Evolutionary conservation across 2,797 vertebrate genomes (phyloP).

Genomic region (Poeciliopsis presidionis): DNA sequence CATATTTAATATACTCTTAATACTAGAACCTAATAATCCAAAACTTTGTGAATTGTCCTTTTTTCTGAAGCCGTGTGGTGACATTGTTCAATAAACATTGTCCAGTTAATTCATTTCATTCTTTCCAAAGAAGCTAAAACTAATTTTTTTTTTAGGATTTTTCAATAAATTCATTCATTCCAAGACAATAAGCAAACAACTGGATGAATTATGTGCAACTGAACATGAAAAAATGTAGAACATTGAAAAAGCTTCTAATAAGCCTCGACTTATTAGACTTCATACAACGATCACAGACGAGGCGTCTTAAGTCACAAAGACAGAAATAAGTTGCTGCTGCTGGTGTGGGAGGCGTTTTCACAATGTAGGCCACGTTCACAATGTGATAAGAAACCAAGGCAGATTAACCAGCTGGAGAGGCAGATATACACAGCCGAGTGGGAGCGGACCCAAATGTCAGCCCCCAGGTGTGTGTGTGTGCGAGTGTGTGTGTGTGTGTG

Average conservation of each 20-base stretch:
- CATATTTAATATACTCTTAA: neutral
- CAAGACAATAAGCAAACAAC: too few relatives aligned
- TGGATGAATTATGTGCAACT: neutral
- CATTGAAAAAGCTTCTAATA: neutral
- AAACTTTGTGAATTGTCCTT: neutral
- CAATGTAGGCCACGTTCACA: constrained; percentile 1
- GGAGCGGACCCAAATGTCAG: constrained; percentile 1
- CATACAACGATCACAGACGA: neutral
- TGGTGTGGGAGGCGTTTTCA: neutral
- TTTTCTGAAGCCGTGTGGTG: neutral
- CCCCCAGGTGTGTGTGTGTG: constrained; percentile 9
- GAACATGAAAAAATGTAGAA: neutral
- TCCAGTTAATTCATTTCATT: neutral
- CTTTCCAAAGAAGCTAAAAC: neutral
- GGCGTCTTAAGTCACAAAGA: neutral
- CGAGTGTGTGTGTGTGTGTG: too few relatives aligned
- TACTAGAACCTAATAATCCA: neutral
- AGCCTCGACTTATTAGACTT: neutral
- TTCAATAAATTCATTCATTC: neutral
- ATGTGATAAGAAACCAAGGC: constrained; percentile 4
- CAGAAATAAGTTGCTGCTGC: neutral
- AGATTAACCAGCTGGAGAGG: neutral
- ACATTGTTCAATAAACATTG: neutral
- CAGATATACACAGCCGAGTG: neutral
- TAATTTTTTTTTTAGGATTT: neutral